Percentiles rank a stretch among this genome's conserved stretches.
Evolutionary conservation across 2,888 invertebrate species (phyloP).

Genomic region (Synanthedon andrenaeformis): DNA sequence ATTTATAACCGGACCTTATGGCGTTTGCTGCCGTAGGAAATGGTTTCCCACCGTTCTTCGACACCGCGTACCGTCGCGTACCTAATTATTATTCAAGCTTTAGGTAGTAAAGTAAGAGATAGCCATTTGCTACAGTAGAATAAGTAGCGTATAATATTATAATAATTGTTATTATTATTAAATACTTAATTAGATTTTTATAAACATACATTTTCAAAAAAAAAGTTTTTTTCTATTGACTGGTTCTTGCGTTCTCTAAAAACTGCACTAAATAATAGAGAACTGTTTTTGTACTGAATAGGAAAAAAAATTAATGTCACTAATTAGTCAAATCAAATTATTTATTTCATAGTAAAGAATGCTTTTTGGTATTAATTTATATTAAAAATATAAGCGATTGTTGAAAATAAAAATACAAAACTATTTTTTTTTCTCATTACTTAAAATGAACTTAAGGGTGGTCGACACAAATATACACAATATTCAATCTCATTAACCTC

Average conservation of each 20-base stretch:
- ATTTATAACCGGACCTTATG: constrained; percentile 42
- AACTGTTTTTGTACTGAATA: no score
- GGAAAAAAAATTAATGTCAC: no score
- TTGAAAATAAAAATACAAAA: background rate
- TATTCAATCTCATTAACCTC: constrained; percentile 24
- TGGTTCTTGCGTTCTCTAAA: no score
- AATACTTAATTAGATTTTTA: background rate
- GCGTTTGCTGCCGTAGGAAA: constrained; percentile 34
- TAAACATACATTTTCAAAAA: no score
- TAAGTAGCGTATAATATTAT: no score
- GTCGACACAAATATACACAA: background rate
- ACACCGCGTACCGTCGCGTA: constrained; percentile 4
- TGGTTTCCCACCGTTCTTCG: constrained; percentile 22
- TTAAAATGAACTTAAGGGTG: background rate
- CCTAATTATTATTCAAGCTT: constrained; percentile 6
- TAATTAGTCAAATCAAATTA: no score
- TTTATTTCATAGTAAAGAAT: no score
- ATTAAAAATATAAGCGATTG: no score
- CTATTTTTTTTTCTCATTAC: background rate
- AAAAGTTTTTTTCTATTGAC: no score
- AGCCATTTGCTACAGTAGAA: no score
- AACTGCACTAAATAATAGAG: no score
- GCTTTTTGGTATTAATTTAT: no score
- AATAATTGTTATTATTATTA: background rate
- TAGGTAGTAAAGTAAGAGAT: background rate